These are phyloP conservation scores for Exocentrus adspersus DNA, from an alignment of 2,888 invertebrate species.

Conservation along the genomic window DNA sequence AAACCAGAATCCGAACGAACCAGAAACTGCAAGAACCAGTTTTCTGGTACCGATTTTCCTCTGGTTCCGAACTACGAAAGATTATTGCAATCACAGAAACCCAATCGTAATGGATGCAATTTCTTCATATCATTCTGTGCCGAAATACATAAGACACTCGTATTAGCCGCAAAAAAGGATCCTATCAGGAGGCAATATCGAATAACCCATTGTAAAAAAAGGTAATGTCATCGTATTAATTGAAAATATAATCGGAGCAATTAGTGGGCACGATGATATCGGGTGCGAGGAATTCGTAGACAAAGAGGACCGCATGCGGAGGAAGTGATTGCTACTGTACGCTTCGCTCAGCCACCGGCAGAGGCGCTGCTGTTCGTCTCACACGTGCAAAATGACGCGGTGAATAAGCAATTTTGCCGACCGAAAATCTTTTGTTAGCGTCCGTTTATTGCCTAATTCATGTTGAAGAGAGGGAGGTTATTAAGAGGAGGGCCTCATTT, in stretches of 20 bases:
- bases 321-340: conserved; percentile 61
- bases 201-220: conserved; percentile 61
- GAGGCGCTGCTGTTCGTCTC: conserved; percentile 42
- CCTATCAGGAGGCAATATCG: conserved; percentile 40
- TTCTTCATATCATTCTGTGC: not conserved
- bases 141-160: no score
- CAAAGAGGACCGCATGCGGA: conserved; percentile 56
- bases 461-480: not conserved
- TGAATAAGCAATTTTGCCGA: conserved; percentile 36
- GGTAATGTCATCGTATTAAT: conserved; percentile 74
- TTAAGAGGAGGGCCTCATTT: conserved; percentile 8
- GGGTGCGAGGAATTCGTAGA: conserved; percentile 53
- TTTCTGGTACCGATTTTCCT: no score
- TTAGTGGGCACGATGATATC: conserved; percentile 63
- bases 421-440: conserved; percentile 7
- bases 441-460: conserved; percentile 10
- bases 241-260: conserved; percentile 74
- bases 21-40: no score
- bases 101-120: conserved; percentile 6
- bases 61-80: no score
- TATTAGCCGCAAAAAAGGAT: conserved; percentile 28
- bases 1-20: no score
- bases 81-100: not conserved
- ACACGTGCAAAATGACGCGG: conserved; percentile 41
- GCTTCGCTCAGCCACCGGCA: conserved; percentile 47